Conservation (phyloP, 2,888 invertebrate species). For the Venustoraphidia nigricollis region DNA sequence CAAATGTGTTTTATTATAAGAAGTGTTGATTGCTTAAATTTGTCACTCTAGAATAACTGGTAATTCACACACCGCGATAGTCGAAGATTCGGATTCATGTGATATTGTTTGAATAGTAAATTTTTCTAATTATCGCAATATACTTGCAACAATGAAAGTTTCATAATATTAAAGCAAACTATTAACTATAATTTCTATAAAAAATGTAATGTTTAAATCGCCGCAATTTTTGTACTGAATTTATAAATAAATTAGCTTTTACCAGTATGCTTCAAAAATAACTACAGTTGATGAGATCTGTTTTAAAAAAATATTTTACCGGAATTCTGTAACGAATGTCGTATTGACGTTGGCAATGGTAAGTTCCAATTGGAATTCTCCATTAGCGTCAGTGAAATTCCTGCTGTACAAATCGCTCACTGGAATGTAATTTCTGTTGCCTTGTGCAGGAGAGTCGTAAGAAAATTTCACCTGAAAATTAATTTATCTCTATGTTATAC, state of each 20-base stretch:
- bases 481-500: neutral
- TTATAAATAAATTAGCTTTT: neutral
- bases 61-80: too few relatives aligned
- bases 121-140: too few relatives aligned
- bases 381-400: slow-evolving; percentile 62
- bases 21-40: too few relatives aligned
- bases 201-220: too few relatives aligned
- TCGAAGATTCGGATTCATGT: too few relatives aligned
- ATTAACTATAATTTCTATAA: too few relatives aligned
- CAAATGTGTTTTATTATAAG: too few relatives aligned
- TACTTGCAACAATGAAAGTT: too few relatives aligned
- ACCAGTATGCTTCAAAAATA: neutral
- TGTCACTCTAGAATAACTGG: too few relatives aligned
- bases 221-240: too few relatives aligned
- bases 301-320: slow-evolving; percentile 6
- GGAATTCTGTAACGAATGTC: slow-evolving; percentile 56
- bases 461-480: slow-evolving; percentile 36
- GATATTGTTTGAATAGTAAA: too few relatives aligned
- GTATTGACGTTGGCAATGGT: slow-evolving; percentile 61
- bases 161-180: too few relatives aligned
- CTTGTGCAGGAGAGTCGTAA: slow-evolving; percentile 54
- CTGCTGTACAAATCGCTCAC: slow-evolving; percentile 53
- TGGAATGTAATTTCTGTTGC: slow-evolving; percentile 56
- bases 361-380: slow-evolving; percentile 66
- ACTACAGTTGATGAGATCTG: neutral